Evolutionary conservation across 2,113 vertebrate species (phyloP).

Genomic region (Connochaetes taurinus): DNA sequence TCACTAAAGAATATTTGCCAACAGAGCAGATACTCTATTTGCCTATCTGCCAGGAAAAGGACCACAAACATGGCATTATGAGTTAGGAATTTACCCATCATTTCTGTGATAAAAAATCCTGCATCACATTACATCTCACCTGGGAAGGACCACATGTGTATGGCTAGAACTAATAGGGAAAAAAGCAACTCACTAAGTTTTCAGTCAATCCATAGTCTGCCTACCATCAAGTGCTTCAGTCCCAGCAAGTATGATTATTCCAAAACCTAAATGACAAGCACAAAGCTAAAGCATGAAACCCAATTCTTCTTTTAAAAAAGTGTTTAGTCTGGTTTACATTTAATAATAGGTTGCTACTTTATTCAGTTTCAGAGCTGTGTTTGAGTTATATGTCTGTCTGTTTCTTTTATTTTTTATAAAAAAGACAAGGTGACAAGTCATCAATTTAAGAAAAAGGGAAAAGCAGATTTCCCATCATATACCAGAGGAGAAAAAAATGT

Average conservation of each 20-base stretch:
- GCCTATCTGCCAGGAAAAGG: background rate
- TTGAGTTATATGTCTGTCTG: slow-evolving; percentile 56
- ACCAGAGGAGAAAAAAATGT: background rate
- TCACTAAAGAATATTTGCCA: background rate
- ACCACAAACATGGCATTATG: background rate
- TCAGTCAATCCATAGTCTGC: background rate
- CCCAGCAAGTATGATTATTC: slow-evolving; percentile 22
- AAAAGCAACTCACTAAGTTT: background rate
- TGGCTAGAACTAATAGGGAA: background rate
- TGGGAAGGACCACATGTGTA: background rate
- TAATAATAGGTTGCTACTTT: slow-evolving; percentile 71
- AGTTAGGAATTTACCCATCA: slow-evolving; percentile 29
- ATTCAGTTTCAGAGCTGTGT: slow-evolving; percentile 64
- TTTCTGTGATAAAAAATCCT: background rate
- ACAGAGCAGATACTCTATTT: background rate
- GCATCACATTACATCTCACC: background rate
- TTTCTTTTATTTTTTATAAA: slow-evolving; percentile 59
- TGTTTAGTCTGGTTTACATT: slow-evolving; percentile 74
- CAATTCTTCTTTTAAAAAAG: slow-evolving; percentile 61
- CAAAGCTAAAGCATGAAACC: slow-evolving; percentile 66
- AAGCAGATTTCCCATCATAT: background rate
- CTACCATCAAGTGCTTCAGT: background rate
- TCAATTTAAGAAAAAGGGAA: background rate
- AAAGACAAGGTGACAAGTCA: slow-evolving; percentile 50
- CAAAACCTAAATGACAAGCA: slow-evolving; percentile 49